Evolutionary conservation across 2,113 vertebrate species (phyloP), one percentile per base, ranked within the genome.

Genomic region (Myodes glareolus): DNA sequence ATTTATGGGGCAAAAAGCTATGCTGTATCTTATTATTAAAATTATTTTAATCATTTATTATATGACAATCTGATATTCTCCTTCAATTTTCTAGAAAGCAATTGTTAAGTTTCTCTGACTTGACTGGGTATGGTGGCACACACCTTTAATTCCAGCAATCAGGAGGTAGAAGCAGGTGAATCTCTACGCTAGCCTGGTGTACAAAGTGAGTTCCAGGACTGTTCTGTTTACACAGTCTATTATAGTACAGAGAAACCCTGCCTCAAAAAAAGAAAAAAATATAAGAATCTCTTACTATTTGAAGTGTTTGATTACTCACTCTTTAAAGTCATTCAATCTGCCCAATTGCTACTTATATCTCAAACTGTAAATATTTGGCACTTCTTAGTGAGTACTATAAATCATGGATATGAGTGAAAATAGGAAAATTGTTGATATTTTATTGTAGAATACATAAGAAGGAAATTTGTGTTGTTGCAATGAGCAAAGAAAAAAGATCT

Each of bases 61-160:
- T 39, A 55, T 97, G 72, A 72, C 33, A 86, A 91, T 93, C 70
- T 96, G 27, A 87, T 73, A 33, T 72, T 89, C 13, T 68, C 50
- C 45, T 95, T 91, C 58, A 94, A 90, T 96, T 96, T 97, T 84
- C 78, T 97, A 87, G 82, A 94, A 89, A 96, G 52, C 81, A 90
- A 67, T 12, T 31, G 16, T 93, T 93, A 47, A 47, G 81, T 94
- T 52, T n/a, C 6, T 7, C 58, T 36, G 14, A 36, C 33, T 36
- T 70, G 14, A 0, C 14, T 16, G 16, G 68, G 6, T 16, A 16
- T 68, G 13, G 2, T 68, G 1, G 33, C 2, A 2, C 33, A 70
- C 6, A 70, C 33, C 5, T 70, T 70, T 36, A 36, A 70, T 70
- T 13, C 68, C 16, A 70, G 14, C 33, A 70, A 16, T n/a, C 33